Evolutionary conservation across 1,140 invertebrate genomes (phyloP).

Genomic region (Parasteatoda tepidariorum): DNA sequence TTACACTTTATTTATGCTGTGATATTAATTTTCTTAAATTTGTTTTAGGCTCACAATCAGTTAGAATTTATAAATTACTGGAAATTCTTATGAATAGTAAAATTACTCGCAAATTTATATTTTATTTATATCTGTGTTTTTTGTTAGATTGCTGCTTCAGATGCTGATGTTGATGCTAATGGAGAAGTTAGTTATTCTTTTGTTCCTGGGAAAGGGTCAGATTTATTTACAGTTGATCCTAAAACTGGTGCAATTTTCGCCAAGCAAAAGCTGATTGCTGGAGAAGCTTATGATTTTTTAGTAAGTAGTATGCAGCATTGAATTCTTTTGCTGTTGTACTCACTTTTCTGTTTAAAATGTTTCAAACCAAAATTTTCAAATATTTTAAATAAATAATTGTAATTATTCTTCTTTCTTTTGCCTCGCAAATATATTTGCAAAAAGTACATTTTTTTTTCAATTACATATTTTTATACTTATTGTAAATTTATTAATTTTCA

Average conservation of each 20-base stretch:
- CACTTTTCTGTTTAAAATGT: background rate
- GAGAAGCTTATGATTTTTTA: slow-evolving; percentile 64
- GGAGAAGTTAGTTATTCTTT: slow-evolving; percentile 65
- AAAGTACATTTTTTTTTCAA: no score
- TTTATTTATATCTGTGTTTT: background rate
- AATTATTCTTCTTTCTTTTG: no score
- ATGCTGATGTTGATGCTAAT: slow-evolving; percentile 84
- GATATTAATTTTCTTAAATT: no score
- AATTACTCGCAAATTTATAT: background rate
- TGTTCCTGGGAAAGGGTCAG: slow-evolving; percentile 9
- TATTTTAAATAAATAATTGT: no score
- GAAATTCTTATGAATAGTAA: background rate
- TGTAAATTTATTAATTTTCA: no score
- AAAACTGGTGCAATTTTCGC: slow-evolving; percentile 60
- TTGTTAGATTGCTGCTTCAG: slow-evolving; percentile 83
- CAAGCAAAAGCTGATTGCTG: slow-evolving; percentile 46
- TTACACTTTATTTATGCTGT: no score
- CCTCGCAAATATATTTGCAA: no score
- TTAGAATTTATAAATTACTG: no score
- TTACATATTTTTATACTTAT: no score
- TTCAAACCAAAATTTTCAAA: no score
- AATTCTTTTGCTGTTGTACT: background rate
- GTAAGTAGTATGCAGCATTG: slow-evolving; percentile 19
- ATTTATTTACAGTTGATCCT: slow-evolving; percentile 59
- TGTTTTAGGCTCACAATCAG: no score